These are phyloP conservation scores for Gavia stellata DNA, from an alignment of 2,113 vertebrate species.

Conservation along the genomic window DNA sequence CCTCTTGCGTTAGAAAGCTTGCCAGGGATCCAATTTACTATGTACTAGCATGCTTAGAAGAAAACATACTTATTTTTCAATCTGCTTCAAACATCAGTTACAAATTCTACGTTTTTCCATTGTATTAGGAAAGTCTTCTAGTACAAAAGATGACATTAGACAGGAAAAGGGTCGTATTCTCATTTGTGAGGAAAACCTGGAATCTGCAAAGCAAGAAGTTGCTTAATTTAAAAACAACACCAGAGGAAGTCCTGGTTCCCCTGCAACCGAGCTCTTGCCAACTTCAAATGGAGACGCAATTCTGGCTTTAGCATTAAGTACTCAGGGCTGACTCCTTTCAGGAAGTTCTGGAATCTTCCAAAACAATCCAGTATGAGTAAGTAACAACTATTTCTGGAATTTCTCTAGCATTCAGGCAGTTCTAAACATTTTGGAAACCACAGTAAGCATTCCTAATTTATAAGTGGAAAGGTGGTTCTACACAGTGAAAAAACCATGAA, in stretches of 20 bases:
- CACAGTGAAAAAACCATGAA: not conserved
- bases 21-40: not conserved
- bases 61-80: not conserved
- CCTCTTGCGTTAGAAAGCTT: not conserved
- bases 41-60: not conserved
- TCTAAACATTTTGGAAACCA: not conserved
- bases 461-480: not conserved
- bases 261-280: not conserved
- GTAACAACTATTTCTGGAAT: not conserved
- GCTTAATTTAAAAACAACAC: not conserved
- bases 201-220: not conserved
- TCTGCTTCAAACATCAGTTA: not conserved
- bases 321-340: not conserved
- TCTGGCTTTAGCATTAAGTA: not conserved
- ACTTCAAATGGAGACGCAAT: not conserved
- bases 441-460: not conserved
- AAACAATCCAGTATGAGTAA: not conserved
- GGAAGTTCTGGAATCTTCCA: constrained; percentile 1
- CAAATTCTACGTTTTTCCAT: not conserved
- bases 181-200: not conserved
- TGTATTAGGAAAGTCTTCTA: not conserved
- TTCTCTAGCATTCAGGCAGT: not conserved
- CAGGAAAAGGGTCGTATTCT: not conserved
- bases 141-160: not conserved
- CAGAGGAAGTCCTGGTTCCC: not conserved